These are phyloP conservation scores for Halisarca cf. caerulea DNA, from an alignment of 37 sponge, comb jelly and placozoan genomes.

Conservation along the genomic window DNA sequence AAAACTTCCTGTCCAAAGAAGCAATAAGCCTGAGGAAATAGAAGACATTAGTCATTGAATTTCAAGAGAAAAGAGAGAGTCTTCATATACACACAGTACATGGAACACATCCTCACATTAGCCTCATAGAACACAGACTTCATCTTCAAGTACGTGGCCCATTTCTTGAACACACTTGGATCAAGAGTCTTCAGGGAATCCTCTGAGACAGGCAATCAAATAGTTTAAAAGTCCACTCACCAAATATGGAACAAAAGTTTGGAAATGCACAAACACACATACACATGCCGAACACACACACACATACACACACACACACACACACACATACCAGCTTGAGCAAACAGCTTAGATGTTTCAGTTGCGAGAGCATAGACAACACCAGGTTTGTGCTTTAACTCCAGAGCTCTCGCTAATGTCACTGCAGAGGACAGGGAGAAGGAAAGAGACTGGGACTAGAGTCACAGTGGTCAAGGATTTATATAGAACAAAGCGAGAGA, in stretches of 20 bases:
- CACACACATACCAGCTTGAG: constrained; percentile 56
- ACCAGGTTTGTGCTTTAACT: constrained; percentile 90
- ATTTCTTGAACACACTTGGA: constrained; percentile 76
- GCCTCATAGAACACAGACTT: constrained; percentile 89
- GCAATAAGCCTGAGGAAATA: constrained; percentile 76
- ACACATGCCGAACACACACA: background rate
- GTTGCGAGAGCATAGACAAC: constrained; percentile 81
- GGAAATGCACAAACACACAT: background rate
- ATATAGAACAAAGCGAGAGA: too few relatives aligned
- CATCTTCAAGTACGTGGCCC: constrained; percentile 78
- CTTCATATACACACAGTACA: too few relatives aligned
- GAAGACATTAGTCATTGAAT: background rate
- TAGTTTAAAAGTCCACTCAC: background rate
- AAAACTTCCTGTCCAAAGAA: constrained; percentile 91
- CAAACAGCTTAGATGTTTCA: constrained; percentile 83
- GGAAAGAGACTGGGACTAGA: too few relatives aligned
- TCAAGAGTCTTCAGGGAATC: constrained; percentile 88
- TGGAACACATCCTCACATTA: constrained; percentile 66
- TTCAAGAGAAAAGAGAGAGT: too few relatives aligned
- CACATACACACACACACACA: background rate
- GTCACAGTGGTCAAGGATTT: too few relatives aligned
- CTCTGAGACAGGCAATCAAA: constrained; percentile 22
- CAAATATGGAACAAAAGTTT: background rate
- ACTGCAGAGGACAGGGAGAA: constrained; percentile 23
- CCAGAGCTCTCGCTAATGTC: constrained; percentile 94